Percentiles rank a stretch among this genome's conserved stretches.
Conservation (phyloP, 2,113 vertebrate genomes). For the Ptilorrhoa leucosticta region DNA sequence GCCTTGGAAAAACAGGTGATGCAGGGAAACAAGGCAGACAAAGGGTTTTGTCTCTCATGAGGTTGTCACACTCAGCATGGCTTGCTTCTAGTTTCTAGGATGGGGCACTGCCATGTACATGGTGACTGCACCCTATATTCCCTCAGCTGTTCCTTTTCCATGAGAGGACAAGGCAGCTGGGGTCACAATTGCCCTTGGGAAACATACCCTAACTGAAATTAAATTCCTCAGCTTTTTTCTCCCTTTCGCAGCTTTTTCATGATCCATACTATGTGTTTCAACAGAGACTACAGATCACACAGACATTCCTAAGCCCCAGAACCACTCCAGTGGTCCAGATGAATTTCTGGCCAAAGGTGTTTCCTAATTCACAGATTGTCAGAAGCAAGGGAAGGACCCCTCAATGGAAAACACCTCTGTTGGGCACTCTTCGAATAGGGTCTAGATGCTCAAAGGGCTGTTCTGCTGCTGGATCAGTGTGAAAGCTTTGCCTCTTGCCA, state of each 20-base stretch:
- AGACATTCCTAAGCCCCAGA: background rate
- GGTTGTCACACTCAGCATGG: background rate
- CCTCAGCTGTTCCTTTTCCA: background rate
- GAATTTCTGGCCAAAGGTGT: background rate
- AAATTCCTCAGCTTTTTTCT: background rate
- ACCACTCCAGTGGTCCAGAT: background rate
- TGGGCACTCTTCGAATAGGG: background rate
- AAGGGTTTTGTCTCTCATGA: background rate
- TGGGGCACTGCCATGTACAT: background rate
- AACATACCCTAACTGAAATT: background rate
- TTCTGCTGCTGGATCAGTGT: background rate
- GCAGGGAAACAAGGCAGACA: background rate
- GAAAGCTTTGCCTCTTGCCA: background rate
- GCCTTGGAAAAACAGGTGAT: background rate
- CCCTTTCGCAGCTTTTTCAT: background rate
- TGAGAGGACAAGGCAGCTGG: background rate
- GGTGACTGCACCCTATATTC: background rate
- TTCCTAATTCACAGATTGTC: background rate
- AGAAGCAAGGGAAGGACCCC: background rate
- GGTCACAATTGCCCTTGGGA: background rate
- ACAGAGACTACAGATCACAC: background rate
- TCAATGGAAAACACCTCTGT: rapidly evolving
- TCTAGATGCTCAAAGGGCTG: background rate
- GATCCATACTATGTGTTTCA: background rate
- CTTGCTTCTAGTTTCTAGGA: background rate